Base-by-base conservation (phyloP, 2,113 vertebrate genomes). In the Pluvianellus socialis region DNA sequence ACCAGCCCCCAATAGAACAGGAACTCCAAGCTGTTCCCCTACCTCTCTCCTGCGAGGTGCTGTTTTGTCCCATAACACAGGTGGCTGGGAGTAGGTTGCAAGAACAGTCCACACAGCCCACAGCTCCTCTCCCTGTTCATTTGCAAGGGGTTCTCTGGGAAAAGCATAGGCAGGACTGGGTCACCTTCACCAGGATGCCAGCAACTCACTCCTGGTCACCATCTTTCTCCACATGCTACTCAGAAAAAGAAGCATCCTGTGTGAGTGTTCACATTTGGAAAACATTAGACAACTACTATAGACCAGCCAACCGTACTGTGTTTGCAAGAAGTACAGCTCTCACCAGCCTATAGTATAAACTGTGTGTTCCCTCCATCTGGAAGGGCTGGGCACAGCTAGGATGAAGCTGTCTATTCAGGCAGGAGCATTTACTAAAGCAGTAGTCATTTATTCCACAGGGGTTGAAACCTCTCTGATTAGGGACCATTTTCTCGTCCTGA, bases 1-100 rank as follows among this genome's bases (percentile, higher is more conserved):
- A 49, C 0, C 0, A 52, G 28, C 4, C 22, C 11, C 9, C 32
- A 19, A 14, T 0, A 38, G 15, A 75, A 72, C 16, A 4, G 32
- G 33, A 68, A 45, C 22, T n/a, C 58, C 33, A 55, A 53, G 42
- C 19, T 30, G 3, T 12, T 63, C 44, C 22, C 14, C 86, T 26
- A 50, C 15, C 18, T 47, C 71, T 27, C 74, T 70, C 66, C 19
- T 82, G 28, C 16, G 21, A 42, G 45, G 12, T 33, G n/a, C 45
- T 68, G 35, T 14, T 80, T 33, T 30, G 30, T 15, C 45, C 66
- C 32, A 3, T 17, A 45, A 55, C 56, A 33, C 3, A 42, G 40
- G 33, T 16, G 53, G n/a, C 30, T 20, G 7, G 28, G 40, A 70
- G 35, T 19, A 62, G 38, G 27, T 9, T 81, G 8, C 42, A 84